phyloP scores from a whole-genome alignment of 2,797 vertebrate species.

The Antennarius maculatus region DNA sequence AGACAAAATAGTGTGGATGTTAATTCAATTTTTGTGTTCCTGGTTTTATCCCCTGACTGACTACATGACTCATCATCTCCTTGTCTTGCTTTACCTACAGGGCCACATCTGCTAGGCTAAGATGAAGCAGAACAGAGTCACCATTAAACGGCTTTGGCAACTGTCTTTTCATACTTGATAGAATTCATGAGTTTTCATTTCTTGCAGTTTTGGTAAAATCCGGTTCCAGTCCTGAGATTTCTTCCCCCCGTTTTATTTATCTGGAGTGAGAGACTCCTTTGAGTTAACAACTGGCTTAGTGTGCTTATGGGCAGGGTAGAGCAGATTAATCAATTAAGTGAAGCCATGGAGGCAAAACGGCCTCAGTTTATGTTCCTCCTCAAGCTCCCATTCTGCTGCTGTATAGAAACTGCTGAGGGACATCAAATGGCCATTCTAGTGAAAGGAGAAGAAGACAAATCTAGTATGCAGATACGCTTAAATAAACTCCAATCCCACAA shows the following conservation, averaged over 20 bases:
- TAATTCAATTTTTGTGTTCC: conserved; percentile 5
- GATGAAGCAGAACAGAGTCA: conserved; percentile 73
- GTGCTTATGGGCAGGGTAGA: conserved; percentile 66
- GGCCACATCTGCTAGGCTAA: conserved; percentile 66
- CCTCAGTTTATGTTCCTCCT: conserved; percentile 61
- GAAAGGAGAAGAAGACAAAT: conserved; percentile 50
- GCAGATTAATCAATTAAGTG: conserved; percentile 77
- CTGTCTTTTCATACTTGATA: conserved; percentile 74
- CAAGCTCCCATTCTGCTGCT: conserved; percentile 62
- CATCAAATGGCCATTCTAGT: conserved; percentile 62
- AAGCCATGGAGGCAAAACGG: conserved; percentile 57
- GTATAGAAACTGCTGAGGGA: conserved; percentile 52
- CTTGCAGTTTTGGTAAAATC: conserved; percentile 57
- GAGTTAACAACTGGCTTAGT: conserved; percentile 70
- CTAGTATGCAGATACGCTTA: conserved; percentile 8
- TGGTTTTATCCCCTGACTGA: conserved; percentile 31
- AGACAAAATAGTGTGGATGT: conserved; percentile 7
- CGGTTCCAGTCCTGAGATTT: conserved; percentile 40
- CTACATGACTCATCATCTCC: conserved; percentile 69
- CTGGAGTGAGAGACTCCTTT: conserved; percentile 61
- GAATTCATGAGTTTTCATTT: conserved; percentile 62
- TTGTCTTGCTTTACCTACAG: conserved; percentile 66
- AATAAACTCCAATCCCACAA: conserved; percentile 39
- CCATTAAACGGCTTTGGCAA: conserved; percentile 77
- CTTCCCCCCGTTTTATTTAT: conserved; percentile 54